Evolutionary conservation across 2,888 invertebrate genomes (phyloP).

Genomic region (Acrocyrtus sp.): DNA sequence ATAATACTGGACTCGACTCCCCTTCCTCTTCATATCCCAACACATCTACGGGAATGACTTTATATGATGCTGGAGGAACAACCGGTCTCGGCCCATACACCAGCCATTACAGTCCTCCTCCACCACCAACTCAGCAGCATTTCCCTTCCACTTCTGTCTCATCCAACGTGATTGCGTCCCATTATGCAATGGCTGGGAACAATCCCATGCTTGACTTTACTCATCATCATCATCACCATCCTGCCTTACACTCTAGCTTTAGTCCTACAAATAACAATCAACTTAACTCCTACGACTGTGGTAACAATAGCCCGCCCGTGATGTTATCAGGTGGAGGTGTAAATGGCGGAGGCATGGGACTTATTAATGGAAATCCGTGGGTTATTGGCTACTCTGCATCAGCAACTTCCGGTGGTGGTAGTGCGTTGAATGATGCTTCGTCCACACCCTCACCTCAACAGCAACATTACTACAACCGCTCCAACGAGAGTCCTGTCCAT

Average conservation of each 20-base stretch:
- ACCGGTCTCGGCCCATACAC: constrained; percentile 27
- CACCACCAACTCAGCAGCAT: no score
- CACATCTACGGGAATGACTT: constrained; percentile 27
- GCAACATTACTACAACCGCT: constrained; percentile 43
- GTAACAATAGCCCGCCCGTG: constrained; percentile 19
- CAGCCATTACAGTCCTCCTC: constrained; percentile 49
- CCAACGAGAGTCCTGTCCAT: constrained; percentile 36
- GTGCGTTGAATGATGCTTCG: background rate
- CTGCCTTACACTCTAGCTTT: constrained; percentile 13
- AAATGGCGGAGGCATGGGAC: background rate
- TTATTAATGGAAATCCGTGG: constrained; percentile 34
- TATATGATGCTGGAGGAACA: constrained; percentile 44
- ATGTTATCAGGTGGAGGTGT: background rate
- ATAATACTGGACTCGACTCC: constrained; percentile 33
- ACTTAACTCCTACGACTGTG: constrained; percentile 22
- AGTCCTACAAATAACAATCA: constrained; percentile 5
- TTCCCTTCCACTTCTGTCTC: constrained; percentile 23
- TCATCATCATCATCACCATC: constrained; percentile 16
- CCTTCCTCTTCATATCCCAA: constrained; percentile 29
- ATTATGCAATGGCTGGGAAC: background rate
- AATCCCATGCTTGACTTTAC: constrained; percentile 26
- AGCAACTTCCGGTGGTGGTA: background rate
- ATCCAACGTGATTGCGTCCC: constrained; percentile 28
- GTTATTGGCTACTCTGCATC: constrained; percentile 26
- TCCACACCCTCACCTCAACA: constrained; percentile 33